Evolutionary conservation across 2,113 vertebrate species (phyloP).

Genomic region (Dromiciops gliroides): DNA sequence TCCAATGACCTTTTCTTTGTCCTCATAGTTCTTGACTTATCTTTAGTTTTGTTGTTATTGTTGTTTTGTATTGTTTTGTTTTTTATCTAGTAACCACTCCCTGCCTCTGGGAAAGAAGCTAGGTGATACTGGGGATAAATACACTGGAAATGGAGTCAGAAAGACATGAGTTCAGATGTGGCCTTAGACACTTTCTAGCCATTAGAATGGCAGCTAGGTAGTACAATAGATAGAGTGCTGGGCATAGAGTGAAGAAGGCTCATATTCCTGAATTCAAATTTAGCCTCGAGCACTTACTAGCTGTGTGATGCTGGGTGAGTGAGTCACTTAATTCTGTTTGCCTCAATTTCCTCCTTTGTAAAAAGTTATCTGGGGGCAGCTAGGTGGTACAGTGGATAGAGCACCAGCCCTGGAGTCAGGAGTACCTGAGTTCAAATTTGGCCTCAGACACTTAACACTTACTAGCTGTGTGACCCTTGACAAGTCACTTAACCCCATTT

Average conservation of each 20-base stretch:
- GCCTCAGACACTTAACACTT: too few relatives aligned
- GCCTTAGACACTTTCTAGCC: background rate
- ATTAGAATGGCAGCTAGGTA: background rate
- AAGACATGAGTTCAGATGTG: background rate
- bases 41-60: too few relatives aligned
- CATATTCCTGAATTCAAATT: background rate
- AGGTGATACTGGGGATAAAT: background rate
- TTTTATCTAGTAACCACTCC: background rate
- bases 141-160: background rate
- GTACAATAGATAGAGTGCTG: background rate
- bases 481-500: too few relatives aligned
- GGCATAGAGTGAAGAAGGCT: background rate
- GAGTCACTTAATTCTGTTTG: background rate
- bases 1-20: background rate
- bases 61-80: too few relatives aligned
- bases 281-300: background rate
- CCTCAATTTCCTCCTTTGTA: background rate
- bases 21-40: background rate
- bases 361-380: too few relatives aligned
- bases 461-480: too few relatives aligned
- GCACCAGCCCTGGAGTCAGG: too few relatives aligned
- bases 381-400: too few relatives aligned
- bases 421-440: too few relatives aligned
- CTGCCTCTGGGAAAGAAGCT: background rate
- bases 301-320: too few relatives aligned